Evolutionary conservation across 2,888 invertebrate genomes (phyloP), one percentile per base, ranked within the genome.

Genomic region (Drosophila limbata): DNA sequence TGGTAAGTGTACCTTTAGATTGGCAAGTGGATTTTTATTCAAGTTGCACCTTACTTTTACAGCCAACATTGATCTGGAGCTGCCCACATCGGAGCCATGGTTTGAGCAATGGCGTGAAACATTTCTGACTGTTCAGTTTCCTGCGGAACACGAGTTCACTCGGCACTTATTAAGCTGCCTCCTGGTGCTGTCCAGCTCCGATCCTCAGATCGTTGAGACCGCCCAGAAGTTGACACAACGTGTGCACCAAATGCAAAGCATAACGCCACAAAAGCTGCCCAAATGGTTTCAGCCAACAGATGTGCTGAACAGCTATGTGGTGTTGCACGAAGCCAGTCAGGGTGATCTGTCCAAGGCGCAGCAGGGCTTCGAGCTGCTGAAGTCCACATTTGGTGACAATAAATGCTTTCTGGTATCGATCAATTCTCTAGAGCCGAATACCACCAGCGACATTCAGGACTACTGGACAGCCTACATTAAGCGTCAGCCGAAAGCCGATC

Each of bases 131-230:
- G 95, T 97, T 68, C 96, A 97, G 91, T 97, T 96, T 91, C 97
- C 97, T 17, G 96, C 96, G 4, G 99, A 99, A 90, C 99, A 99
- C 93, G 99, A 99, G 93, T 99, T 98, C 90, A 96, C 98, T 0
- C 96, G 97, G 89, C 97, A 98, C 92, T 96, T 96, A 90, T 91
- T 97, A 57, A 96, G 96, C 13, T 97, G 97, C 91, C 94, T 97
- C 88, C 94, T 97, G 84, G 95, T 96, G 13, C 94, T 95, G 19
- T 95, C 96, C 21, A 95, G 96, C 35, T 93, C 94, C 35, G 96
- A 96, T 92, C 94, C 95, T 1, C 95, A 95, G 93, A 96, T 98
- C 6, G 92, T 97, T 68, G 97, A 97, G 78, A 95, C 96, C 74
- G 96, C 98, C 81, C 95, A 96, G 88, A 94, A 95, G 77, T 93